phyloP scores from a whole-genome alignment of 2,113 vertebrate species.

The Fregetta grallaria region DNA sequence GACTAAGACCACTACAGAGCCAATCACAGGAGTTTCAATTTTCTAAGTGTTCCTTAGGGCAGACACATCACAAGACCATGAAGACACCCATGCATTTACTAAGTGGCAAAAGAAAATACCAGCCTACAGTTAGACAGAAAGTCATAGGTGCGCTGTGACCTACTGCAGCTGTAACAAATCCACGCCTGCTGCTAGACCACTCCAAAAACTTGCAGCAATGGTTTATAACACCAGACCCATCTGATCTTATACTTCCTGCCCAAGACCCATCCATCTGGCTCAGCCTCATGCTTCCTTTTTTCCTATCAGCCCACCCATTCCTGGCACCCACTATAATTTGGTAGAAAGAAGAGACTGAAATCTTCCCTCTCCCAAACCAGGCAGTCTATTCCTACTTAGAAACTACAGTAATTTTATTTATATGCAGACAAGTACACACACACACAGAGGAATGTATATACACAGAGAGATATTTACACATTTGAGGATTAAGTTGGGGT shows the following conservation, averaged over 20 bases:
- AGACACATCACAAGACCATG: accelerated
- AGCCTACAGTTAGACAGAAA: neutral
- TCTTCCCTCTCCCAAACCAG: neutral
- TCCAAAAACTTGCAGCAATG: neutral
- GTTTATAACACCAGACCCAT: neutral
- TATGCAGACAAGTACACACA: neutral
- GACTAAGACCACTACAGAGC: neutral
- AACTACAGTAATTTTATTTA: neutral
- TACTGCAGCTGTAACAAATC: neutral
- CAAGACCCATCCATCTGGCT: accelerated
- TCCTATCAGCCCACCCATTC: neutral
- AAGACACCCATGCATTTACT: neutral
- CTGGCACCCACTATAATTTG: neutral
- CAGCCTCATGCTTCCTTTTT: neutral
- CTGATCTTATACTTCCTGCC: neutral
- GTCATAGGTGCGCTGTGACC: neutral
- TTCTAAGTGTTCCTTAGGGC: neutral
- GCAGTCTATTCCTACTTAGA: neutral
- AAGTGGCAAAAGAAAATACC: neutral
- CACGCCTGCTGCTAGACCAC: accelerated
- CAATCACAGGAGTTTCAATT: neutral
- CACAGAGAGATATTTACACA: neutral
- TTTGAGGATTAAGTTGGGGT: neutral
- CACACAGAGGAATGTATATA: no score
- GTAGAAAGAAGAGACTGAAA: neutral